phyloP scores from a whole-genome alignment of 2,888 invertebrate genomes.

The Lithophane semibrunnea region DNA sequence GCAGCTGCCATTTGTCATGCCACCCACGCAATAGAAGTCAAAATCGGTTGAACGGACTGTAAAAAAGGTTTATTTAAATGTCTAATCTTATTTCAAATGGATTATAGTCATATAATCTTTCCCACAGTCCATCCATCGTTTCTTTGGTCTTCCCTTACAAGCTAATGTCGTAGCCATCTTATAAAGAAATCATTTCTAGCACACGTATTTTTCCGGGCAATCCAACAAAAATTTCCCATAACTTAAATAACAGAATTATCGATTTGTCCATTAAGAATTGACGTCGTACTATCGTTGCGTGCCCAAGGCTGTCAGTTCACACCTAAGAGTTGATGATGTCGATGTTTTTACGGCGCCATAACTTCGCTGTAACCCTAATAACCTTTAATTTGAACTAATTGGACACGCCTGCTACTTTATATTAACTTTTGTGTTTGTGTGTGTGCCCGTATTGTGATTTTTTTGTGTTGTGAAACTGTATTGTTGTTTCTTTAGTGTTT shows the following conservation, averaged over 20 bases:
- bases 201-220: background rate
- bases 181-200: background rate
- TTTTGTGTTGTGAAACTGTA: background rate
- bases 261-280: slow-evolving; percentile 53
- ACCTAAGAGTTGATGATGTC: slow-evolving; percentile 24
- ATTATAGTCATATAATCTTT: background rate
- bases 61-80: too few species aligned
- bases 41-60: too few species aligned
- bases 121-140: background rate
- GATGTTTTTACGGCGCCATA: slow-evolving; percentile 54
- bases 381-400: slow-evolving; percentile 63
- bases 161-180: background rate
- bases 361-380: slow-evolving; percentile 54
- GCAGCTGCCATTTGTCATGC: too few species aligned
- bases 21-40: too few species aligned
- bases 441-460: background rate
- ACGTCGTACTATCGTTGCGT: slow-evolving; percentile 49
- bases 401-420: slow-evolving; percentile 44
- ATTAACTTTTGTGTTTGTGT: slow-evolving; percentile 26
- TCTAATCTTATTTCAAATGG: too few species aligned
- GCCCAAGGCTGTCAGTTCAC: slow-evolving; percentile 57
- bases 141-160: background rate
- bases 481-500: background rate
- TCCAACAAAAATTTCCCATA: slow-evolving; percentile 9
- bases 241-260: slow-evolving; percentile 35